Evolutionary conservation across 2,113 vertebrate species (phyloP).

Genomic region (Chloropsis hardwickii): DNA sequence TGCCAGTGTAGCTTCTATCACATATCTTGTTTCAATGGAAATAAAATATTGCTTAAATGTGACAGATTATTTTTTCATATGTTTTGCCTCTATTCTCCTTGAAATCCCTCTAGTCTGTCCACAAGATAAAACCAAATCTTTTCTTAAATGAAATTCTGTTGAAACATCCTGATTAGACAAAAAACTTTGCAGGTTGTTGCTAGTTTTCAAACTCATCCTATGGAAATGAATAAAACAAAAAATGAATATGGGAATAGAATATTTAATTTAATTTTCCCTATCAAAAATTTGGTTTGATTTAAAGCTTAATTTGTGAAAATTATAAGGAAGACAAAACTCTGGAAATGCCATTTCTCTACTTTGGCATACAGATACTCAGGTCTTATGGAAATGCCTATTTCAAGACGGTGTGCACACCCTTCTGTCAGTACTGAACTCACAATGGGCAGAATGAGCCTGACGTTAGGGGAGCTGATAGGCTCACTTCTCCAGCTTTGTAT

Average conservation of each 20-base stretch:
- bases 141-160: background rate
- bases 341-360: background rate
- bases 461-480: background rate
- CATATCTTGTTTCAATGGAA: background rate
- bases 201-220: background rate
- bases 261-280: background rate
- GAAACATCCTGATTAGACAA: background rate
- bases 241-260: background rate
- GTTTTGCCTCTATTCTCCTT: background rate
- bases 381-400: background rate
- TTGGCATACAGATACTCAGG: background rate
- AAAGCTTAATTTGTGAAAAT: background rate
- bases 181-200: background rate
- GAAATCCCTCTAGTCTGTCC: background rate
- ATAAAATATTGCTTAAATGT: background rate
- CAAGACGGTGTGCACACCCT: background rate
- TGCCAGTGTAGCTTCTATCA: background rate
- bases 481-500: background rate
- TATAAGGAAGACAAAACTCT: background rate
- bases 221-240: background rate
- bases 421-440: background rate
- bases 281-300: background rate
- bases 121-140: background rate
- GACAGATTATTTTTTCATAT: background rate
- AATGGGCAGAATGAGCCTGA: background rate